A percentile compares a stretch with the other conserved stretches of the same genome.
Conservation (phyloP, 2,888 invertebrate genomes). For the Copidosoma aretas region DNA sequence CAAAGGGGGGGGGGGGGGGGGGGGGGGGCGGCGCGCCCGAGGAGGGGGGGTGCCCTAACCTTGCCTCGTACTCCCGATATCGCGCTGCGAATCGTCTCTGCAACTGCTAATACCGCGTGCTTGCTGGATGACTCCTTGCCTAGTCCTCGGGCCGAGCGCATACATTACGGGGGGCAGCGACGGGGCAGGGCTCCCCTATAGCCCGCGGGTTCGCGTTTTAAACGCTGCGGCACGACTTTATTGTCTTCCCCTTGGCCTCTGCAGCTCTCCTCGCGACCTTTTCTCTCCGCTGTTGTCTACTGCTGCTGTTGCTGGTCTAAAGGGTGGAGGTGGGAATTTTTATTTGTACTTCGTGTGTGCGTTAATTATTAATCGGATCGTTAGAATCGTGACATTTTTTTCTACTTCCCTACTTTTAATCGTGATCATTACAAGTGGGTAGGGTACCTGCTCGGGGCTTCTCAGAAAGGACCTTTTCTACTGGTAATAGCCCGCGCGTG, state of each 20-base stretch:
- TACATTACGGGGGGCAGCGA: not conserved
- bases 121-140: not conserved
- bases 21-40: no score
- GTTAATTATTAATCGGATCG: conserved; percentile 4
- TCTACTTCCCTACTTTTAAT: no score
- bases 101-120: not conserved
- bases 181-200: conserved; percentile 47
- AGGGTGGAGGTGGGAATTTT: no score
- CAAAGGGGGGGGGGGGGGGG: no score
- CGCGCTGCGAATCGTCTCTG: not conserved
- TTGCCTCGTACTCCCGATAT: not conserved
- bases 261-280: no score
- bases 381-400: no score
- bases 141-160: not conserved
- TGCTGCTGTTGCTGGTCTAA: not conserved
- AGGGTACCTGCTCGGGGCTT: no score
- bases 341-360: not conserved
- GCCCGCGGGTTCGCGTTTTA: conserved; percentile 36
- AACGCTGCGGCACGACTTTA: not conserved
- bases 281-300: not conserved
- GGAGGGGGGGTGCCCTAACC: not conserved
- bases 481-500: no score
- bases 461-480: no score
- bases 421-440: no score
- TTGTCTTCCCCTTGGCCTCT: no score